Evolutionary conservation across 2,113 vertebrate species (phyloP).

Genomic region (Leptocoma aspasia): DNA sequence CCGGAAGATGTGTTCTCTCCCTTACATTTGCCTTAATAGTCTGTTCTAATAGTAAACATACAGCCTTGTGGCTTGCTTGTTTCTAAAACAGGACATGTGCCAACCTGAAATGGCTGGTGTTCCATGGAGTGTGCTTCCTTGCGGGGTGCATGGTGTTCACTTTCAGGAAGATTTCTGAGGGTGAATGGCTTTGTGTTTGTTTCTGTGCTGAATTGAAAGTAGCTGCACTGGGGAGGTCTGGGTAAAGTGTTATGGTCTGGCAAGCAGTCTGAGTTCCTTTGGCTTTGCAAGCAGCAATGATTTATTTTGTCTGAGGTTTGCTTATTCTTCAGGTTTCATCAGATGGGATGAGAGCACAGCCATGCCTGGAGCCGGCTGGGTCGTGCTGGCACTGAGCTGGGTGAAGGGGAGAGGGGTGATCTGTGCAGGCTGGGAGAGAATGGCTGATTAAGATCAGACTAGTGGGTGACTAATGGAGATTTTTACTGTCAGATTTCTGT

Average conservation of each 20-base stretch:
- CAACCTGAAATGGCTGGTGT: neutral
- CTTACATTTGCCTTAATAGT: neutral
- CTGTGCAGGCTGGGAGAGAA: neutral
- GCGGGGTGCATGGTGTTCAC: accelerated
- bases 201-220: neutral
- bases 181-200: neutral
- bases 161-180: neutral
- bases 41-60: neutral
- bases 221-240: neutral
- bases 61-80: neutral
- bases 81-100: neutral
- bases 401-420: neutral
- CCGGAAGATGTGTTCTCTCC: neutral
- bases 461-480: neutral
- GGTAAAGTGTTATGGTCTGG: neutral
- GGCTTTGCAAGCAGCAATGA: neutral
- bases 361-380: neutral
- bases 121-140: neutral
- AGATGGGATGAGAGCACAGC: neutral
- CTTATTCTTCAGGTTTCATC: neutral
- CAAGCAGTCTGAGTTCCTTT: neutral
- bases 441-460: neutral
- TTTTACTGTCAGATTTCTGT: neutral
- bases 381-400: neutral
- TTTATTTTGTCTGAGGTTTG: neutral